Evolutionary conservation across 2,113 vertebrate genomes (phyloP), one percentile per base, ranked within the genome.

Genomic region (Apodemus sylvaticus): DNA sequence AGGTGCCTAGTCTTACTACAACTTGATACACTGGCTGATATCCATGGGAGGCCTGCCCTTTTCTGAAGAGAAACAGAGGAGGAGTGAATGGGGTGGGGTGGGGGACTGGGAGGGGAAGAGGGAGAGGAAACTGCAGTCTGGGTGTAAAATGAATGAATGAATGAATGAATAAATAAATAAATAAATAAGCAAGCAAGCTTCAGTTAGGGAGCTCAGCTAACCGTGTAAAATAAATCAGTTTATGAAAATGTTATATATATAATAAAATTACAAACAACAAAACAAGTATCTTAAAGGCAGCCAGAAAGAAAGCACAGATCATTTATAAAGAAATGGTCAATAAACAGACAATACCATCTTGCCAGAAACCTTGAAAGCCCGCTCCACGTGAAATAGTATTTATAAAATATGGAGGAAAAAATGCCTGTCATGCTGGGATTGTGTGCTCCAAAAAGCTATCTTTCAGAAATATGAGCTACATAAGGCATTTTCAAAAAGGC

Each of bases 381-480:
- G 31, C n/a, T 85, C 26, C 68, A 29, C 91, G 11, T 74, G 45
- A 89, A 93, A 93, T 58, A n/a, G 16, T 91, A 39, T 53, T 91
- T 86, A 51, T 79, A 66, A 96, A 94, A 86, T 92, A 74, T 36
- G 60, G 55, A 92, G 55, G 26, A 31, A 89, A 96, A 95, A 96
- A 24, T 78, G 91, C 55, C 76, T 51, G 70, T 74, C 45, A 31
- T 1, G 17, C 12, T 39, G 42, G 64, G 31, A 77, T 16, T 55
- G 60, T 83, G 39, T 48, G 62, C 48, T 68, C 64, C 86, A 62
- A 74, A 89, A 94, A 91, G 70, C 2, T 42, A 83, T 85, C 91
- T 51, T 86, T 83, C 70, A 79, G 78, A 58, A 85, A 91, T 85
- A 82, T 79, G 82, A 34, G 48, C 53, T 89, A 29, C 26, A 34